Evolutionary conservation across 2,888 invertebrate species (phyloP), one percentile per base, ranked within the genome.

Genomic region (Acanthosepion esculentum): DNA sequence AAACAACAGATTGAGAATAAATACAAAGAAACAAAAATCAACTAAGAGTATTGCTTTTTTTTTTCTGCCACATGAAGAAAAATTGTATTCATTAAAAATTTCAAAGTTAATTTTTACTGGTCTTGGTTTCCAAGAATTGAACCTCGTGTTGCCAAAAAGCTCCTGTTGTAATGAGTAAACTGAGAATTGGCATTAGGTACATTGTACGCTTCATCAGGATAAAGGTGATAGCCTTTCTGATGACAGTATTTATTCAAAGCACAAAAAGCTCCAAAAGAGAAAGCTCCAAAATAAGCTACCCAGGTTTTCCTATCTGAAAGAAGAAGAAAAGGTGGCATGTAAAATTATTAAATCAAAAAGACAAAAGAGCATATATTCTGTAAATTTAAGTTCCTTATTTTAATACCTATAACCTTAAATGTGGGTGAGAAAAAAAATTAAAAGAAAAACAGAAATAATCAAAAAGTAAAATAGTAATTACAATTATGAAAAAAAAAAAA

Each of bases 81-180:
- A 78, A 59, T 33, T 78, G 12, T 18, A 78, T 78, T 33, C n/a
- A 20, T 23, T 23, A n/a, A 78, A n/a, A 1, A n/a, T 78, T n/a
- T 78, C 78, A 78, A 18, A 78, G 33, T 33, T 78, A 78, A 59
- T 3, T 29, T 29, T 92, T 92, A 92, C 26, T 92, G 33, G 12
- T 92, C 48, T 92, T 92, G 48, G 10, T 92, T 41, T 48, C 92
- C 92, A 23, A 92, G 48, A 29, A 92, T 23, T 4, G 92, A 48
- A 23, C 92, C 50, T 92, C 41, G 48, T 48, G 48, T 92, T 48
- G 50, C 92, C 29, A 92, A n/a, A n/a, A 92, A 92, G 48, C 92
- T 92, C 29, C 92, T 48, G 2, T 48, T 23, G 26, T 92, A 92
- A 23, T 92, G 48, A 15, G 6, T 29, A 48, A 92, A 92, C 48